A percentile compares a stretch with the other conserved stretches of the same genome.
phyloP scores from a whole-genome alignment of 2,888 invertebrate genomes.

The Dioctria rufipes region DNA sequence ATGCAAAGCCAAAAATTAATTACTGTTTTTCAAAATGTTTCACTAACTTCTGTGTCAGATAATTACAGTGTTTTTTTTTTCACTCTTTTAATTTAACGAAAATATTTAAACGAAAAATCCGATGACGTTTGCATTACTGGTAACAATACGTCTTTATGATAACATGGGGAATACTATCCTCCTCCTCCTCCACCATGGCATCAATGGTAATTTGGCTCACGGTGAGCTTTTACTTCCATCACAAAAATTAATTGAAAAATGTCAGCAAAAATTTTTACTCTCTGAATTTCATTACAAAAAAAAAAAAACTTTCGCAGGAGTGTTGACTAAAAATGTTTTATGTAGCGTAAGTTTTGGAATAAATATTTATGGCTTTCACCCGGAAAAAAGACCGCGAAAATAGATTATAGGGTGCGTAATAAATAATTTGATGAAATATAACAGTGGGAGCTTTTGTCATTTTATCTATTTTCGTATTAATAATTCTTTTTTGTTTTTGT shows the following conservation, averaged over 20 bases:
- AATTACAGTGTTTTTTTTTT: slow-evolving; percentile 14
- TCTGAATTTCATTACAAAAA: slow-evolving; percentile 47
- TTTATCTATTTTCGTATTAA: too few species aligned
- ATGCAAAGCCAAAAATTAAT: slow-evolving; percentile 34
- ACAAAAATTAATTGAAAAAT: slow-evolving; percentile 58
- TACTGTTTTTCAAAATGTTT: slow-evolving; percentile 38
- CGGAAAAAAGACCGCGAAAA: too few species aligned
- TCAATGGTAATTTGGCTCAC: slow-evolving; percentile 1
- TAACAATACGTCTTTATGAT: slow-evolving; percentile 34
- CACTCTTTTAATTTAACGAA: slow-evolving; percentile 26
- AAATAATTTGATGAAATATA: too few species aligned
- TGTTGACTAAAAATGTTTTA: slow-evolving; percentile 10
- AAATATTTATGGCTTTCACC: slow-evolving; percentile 37
- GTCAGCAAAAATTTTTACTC: slow-evolving; percentile 55
- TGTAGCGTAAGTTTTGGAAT: slow-evolving; percentile 4
- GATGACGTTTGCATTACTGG: slow-evolving; percentile 33
- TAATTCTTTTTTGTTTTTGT: too few species aligned
- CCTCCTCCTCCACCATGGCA: background rate
- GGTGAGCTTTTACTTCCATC: slow-evolving; percentile 6
- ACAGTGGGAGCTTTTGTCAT: too few species aligned
- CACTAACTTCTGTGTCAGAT: slow-evolving; percentile 21
- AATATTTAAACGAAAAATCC: slow-evolving; percentile 24
- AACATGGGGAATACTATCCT: slow-evolving; percentile 8
- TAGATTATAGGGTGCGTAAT: too few species aligned
- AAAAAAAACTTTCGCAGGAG: slow-evolving; percentile 23